Percentiles rank a stretch among this genome's conserved stretches.
phyloP scores from a whole-genome alignment of 2,888 invertebrate species.

The Stegophylla sp. region DNA sequence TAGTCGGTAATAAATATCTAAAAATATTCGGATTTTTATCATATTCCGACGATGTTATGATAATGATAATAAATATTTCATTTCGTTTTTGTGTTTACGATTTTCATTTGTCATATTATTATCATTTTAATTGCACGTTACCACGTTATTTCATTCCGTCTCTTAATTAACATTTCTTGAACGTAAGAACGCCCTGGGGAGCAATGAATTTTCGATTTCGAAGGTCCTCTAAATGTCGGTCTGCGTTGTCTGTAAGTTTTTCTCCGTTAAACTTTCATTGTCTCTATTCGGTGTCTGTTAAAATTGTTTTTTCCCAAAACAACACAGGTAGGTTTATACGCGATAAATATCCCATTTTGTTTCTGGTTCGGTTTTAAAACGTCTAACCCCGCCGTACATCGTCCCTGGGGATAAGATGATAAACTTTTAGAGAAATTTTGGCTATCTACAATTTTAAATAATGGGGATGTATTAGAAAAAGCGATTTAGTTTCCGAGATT shows the following conservation, averaged over 20 bases:
- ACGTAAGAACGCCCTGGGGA: neutral
- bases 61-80: no score
- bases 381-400: neutral
- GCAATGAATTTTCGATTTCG: conserved; percentile 6
- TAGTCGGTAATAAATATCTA: no score
- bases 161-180: neutral
- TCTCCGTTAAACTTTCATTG: neutral
- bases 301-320: neutral
- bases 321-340: neutral
- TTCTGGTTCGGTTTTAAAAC: neutral
- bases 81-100: no score
- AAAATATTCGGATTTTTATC: no score
- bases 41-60: no score
- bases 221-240: conserved; percentile 11
- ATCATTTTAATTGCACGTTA: no score
- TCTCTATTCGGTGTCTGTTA: conserved; percentile 6
- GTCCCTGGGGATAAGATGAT: neutral
- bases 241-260: neutral
- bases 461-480: neutral
- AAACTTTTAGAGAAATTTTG: conserved; percentile 14
- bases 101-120: no score
- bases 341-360: conserved; percentile 5
- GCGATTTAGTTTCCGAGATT: neutral
- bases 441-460: neutral
- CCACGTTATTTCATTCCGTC: neutral